A percentile compares a stretch with the other conserved stretches of the same genome.
Conservation (phyloP, 2,888 invertebrate species). For the Oxycera nigricornis region DNA sequence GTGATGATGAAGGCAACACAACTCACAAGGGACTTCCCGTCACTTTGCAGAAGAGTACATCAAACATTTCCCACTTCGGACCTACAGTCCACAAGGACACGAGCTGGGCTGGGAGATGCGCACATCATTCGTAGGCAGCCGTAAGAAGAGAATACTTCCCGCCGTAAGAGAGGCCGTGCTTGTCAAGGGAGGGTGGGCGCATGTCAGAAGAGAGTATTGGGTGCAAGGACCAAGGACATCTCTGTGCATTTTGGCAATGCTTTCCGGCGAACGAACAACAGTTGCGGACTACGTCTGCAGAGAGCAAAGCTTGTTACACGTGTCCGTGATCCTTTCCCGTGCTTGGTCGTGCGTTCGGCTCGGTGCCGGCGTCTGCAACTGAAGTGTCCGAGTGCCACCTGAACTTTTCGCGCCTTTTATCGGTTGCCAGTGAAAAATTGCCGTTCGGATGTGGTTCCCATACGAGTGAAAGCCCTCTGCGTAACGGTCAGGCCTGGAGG, state of each 20-base stretch:
- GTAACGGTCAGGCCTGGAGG: too few species aligned
- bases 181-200: slow-evolving; percentile 1
- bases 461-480: not conserved
- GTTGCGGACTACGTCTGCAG: slow-evolving; percentile 30
- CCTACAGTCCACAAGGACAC: slow-evolving; percentile 20
- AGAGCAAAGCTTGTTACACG: slow-evolving; percentile 39
- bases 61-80: slow-evolving; percentile 2
- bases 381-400: not conserved
- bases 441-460: slow-evolving; percentile 4
- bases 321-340: slow-evolving; percentile 33
- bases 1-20: slow-evolving; percentile 10
- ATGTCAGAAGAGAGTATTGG: not conserved
- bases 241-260: slow-evolving; percentile 45
- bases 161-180: not conserved
- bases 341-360: not conserved
- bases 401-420: not conserved
- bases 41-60: slow-evolving; percentile 18
- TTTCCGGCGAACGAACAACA: slow-evolving; percentile 44
- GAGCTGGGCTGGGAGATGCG: not conserved
- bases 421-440: not conserved
- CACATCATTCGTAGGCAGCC: not conserved
- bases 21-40: slow-evolving; percentile 28
- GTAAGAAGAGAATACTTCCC: not conserved
- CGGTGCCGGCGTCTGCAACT: slow-evolving; percentile 34
- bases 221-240: slow-evolving; percentile 26